Conservation (phyloP, 2,797 vertebrate genomes). For the Poeciliopsis infans region DNA sequence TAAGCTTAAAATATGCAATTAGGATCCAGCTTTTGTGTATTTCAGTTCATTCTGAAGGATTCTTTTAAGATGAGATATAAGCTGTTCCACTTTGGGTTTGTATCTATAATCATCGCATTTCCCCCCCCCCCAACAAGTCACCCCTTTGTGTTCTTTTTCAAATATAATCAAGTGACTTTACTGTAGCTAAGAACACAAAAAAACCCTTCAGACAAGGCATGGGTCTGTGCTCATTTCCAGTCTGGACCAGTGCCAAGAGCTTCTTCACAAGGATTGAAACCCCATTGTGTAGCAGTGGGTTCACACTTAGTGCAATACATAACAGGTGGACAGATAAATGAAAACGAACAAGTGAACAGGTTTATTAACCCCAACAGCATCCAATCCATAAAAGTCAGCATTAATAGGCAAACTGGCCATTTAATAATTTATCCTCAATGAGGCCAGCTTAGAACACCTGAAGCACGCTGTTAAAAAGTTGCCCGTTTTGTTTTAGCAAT, state of each 20-base stretch:
- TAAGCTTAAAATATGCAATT: background rate
- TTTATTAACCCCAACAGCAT: constrained; percentile 80
- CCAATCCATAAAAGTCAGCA: constrained; percentile 81
- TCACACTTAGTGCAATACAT: constrained; percentile 73
- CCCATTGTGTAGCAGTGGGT: constrained; percentile 74
- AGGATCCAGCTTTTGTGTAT: background rate
- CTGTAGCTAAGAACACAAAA: constrained; percentile 1
- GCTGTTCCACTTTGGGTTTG: background rate
- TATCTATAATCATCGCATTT: too few species aligned
- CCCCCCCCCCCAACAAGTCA: background rate
- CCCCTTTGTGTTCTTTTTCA: background rate
- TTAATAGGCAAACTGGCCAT: constrained; percentile 69
- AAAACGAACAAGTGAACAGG: constrained; percentile 79
- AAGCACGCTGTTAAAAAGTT: constrained; percentile 71
- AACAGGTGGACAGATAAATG: constrained; percentile 78
- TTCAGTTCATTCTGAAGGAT: background rate
- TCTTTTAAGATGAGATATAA: background rate
- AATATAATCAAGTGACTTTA: background rate
- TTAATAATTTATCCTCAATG: constrained; percentile 81
- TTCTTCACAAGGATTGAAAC: constrained; percentile 67
- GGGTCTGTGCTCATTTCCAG: constrained; percentile 37
- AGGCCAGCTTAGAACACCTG: constrained; percentile 80
- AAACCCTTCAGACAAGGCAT: constrained; percentile 25
- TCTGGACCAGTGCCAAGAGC: constrained; percentile 76
- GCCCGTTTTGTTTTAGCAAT: constrained; percentile 66